phyloP scores from a whole-genome alignment of 2,113 vertebrate genomes.

The Macquaria ambigua region DNA sequence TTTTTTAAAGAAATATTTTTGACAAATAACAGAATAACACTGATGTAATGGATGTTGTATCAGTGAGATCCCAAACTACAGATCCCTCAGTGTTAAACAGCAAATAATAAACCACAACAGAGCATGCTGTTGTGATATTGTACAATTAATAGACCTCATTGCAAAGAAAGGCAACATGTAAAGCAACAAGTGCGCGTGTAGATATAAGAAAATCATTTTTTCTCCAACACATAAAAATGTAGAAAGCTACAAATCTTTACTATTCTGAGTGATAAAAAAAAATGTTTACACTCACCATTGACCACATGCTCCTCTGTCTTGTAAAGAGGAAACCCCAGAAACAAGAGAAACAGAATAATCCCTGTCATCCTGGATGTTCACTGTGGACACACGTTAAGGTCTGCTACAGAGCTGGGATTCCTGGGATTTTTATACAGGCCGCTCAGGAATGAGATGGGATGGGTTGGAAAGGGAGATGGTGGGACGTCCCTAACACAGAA shows the following conservation, averaged over 20 bases:
- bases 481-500: constrained; percentile 68
- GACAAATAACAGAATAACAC: background rate
- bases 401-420: constrained; percentile 59
- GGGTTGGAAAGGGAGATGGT: constrained; percentile 66
- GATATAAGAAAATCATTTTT: background rate
- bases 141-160: background rate
- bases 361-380: constrained; percentile 71
- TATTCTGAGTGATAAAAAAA: background rate
- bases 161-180: background rate
- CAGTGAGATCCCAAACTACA: background rate
- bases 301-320: constrained; percentile 78
- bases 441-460: constrained; percentile 52
- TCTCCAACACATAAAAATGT: background rate
- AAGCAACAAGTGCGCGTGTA: background rate
- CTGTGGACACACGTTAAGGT: constrained; percentile 37
- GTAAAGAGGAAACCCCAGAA: constrained; percentile 66
- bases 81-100: background rate
- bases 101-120: background rate
- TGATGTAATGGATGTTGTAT: background rate
- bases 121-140: background rate
- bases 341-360: constrained; percentile 74
- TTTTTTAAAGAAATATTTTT: background rate
- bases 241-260: background rate
- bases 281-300: constrained; percentile 77
- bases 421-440: constrained; percentile 77